Percentiles rank a stretch among this genome's conserved stretches.
phyloP scores from a whole-genome alignment of 2,113 vertebrate genomes.

The Carollia perspicillata region DNA sequence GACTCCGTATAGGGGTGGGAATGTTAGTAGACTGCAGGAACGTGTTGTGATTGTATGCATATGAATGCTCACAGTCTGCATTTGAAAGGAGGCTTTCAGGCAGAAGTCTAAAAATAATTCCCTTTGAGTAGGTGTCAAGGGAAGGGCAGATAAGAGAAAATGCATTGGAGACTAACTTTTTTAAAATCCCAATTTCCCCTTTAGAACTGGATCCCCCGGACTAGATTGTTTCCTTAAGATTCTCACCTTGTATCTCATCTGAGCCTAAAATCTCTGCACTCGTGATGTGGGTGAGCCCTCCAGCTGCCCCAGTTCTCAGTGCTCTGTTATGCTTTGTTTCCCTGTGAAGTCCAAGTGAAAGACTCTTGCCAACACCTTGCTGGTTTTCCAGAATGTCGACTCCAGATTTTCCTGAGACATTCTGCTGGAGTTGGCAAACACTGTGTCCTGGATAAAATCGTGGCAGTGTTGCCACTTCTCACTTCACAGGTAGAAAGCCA shows the following conservation, averaged over 20 bases:
- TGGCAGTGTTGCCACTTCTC: neutral
- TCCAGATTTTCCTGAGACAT: neutral
- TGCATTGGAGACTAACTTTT: neutral
- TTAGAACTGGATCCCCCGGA: neutral
- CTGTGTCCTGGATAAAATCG: neutral
- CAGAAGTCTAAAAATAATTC: constrained; percentile 20
- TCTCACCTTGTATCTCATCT: neutral
- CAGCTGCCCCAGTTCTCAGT: neutral
- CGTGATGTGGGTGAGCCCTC: neutral
- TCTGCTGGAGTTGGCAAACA: neutral
- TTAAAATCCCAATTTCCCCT: neutral
- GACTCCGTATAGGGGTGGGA: neutral
- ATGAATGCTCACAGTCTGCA: neutral
- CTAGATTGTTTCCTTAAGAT: neutral
- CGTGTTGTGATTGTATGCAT: neutral
- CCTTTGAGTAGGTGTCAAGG: neutral
- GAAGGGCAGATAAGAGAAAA: neutral
- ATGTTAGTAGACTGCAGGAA: neutral
- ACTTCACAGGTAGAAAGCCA: neutral
- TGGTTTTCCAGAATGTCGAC: neutral
- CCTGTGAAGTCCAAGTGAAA: neutral
- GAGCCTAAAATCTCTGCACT: neutral
- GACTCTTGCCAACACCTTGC: neutral
- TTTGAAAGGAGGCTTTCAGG: constrained; percentile 12
- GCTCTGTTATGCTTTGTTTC: neutral